These are phyloP conservation scores for Xanthorhoe designata DNA, from an alignment of 2,888 invertebrate species.

Conservation along the genomic window DNA sequence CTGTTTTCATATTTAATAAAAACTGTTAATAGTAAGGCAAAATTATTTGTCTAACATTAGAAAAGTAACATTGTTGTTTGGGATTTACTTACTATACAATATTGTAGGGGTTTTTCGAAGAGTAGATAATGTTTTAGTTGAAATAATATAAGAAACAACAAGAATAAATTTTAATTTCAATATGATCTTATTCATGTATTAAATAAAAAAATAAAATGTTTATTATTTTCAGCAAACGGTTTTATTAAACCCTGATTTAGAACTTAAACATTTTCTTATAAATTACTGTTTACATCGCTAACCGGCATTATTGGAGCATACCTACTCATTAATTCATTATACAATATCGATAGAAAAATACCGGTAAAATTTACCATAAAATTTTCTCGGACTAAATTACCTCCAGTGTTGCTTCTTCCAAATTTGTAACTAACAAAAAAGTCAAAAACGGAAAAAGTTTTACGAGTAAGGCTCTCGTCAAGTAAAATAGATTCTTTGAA, in stretches of 20 bases:
- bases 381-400: background rate
- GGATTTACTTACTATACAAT: no score
- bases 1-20: background rate
- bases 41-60: no score
- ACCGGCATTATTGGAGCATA: background rate
- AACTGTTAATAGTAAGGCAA: background rate
- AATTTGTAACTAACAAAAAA: constrained; percentile 43
- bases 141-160: background rate
- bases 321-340: no score
- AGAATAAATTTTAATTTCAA: background rate
- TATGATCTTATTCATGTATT: background rate
- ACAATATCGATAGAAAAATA: constrained; percentile 3
- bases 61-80: no score
- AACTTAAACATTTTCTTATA: background rate
- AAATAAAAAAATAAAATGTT: constrained; percentile 9
- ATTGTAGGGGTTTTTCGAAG: background rate
- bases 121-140: background rate
- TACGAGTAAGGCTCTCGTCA: constrained; percentile 42
- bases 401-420: constrained; percentile 28
- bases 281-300: background rate
- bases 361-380: background rate
- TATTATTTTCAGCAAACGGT: constrained; percentile 4
- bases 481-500: constrained; percentile 43
- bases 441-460: constrained; percentile 43
- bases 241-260: constrained; percentile 2